A percentile compares a stretch with the other conserved stretches of the same genome.
phyloP scores from a whole-genome alignment of 2,113 vertebrate genomes.

The Hemiscyllium ocellatum region DNA sequence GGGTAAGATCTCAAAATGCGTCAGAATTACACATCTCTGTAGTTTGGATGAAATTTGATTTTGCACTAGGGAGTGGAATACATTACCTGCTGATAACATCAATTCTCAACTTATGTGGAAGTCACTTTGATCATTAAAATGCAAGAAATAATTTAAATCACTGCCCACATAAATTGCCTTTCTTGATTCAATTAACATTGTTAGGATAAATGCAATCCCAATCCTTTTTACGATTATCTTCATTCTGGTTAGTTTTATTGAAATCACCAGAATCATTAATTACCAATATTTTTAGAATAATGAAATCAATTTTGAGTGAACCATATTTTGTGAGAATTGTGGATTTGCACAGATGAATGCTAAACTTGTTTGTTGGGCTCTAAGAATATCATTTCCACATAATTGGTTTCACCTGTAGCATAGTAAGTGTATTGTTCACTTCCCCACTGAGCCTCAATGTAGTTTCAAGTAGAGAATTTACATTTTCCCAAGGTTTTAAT shows the following conservation, averaged over 20 bases:
- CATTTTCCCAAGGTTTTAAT: constrained; percentile 13
- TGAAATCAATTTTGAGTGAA: constrained; percentile 5
- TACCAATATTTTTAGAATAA: background rate
- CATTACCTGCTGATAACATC: background rate
- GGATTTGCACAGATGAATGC: background rate
- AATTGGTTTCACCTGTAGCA: constrained; percentile 20
- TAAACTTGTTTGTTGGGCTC: background rate
- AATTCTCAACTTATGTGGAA: background rate
- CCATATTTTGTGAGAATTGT: background rate
- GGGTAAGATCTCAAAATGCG: background rate
- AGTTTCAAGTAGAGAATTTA: background rate
- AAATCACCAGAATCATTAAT: constrained; percentile 9
- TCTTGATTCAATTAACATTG: background rate
- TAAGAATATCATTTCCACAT: background rate
- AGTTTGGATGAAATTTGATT: no score
- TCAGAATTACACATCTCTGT: background rate
- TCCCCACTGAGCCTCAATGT: background rate
- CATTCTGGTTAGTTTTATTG: background rate
- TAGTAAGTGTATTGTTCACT: background rate
- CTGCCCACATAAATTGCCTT: background rate
- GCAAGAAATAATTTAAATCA: background rate
- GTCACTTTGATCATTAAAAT: background rate
- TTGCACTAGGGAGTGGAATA: background rate
- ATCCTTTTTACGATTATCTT: background rate
- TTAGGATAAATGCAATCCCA: background rate